Evolutionary conservation across 1,140 invertebrate genomes (phyloP).

Genomic region (Achatina immaculata): DNA sequence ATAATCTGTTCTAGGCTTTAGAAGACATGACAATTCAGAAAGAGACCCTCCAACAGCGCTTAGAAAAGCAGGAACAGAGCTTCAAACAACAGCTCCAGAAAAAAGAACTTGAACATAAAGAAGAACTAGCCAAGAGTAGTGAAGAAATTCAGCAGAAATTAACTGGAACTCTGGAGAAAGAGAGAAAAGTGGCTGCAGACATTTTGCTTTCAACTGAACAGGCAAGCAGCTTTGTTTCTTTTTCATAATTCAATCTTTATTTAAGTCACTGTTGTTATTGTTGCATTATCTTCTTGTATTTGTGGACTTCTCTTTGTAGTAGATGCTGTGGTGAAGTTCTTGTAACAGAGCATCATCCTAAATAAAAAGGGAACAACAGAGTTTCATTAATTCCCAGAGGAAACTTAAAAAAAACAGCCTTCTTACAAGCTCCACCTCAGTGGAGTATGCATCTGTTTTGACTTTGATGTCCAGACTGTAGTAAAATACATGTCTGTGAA

Average conservation of each 20-base stretch:
- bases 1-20: no score
- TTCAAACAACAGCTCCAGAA: slow-evolving; percentile 53
- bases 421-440: no score
- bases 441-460: no score
- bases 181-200: slow-evolving; percentile 53
- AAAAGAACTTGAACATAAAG: slow-evolving; percentile 48
- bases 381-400: no score
- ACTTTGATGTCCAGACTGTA: no score
- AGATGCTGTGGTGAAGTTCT: no score
- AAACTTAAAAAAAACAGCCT: no score
- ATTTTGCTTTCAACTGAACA: slow-evolving; percentile 54
- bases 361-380: no score
- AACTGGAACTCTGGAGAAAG: slow-evolving; percentile 42
- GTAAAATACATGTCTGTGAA: no score
- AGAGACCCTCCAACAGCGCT: slow-evolving; percentile 60
- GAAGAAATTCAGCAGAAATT: slow-evolving; percentile 47
- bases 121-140: slow-evolving; percentile 47
- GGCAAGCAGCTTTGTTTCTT: slow-evolving; percentile 38
- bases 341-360: no score
- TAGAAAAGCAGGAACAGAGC: slow-evolving; percentile 58
- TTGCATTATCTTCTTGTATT: slow-evolving; percentile 42
- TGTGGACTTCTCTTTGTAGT: no score
- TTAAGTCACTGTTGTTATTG: neutral
- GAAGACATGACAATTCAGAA: slow-evolving; percentile 66
- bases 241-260: neutral